Evolutionary conservation across 1,140 invertebrate species (phyloP).

Genomic region (roundworm (Caenorhabditis elegans)): WBcel235 BX284605.5:9870501-9871000

Average conservation of each 20-base stretch:
- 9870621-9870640: neutral
- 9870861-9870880: neutral
- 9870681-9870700: no score
- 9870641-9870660: neutral
- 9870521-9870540: neutral
- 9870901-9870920: neutral
- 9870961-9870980: neutral
- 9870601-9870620: neutral
- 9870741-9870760: no score
- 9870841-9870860: no score
- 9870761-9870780: no score
- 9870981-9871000: neutral
- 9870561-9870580: neutral
- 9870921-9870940: neutral
- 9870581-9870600: neutral
- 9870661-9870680: no score
- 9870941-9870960: neutral
- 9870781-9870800: no score
- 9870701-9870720: no score
- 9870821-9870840: no score
- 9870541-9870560: neutral
- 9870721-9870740: no score
- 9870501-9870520: neutral
- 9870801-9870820: no score
- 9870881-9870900: no score